Conservation (phyloP, 2,797 vertebrate species). For the Pantherophis vulpinus region DNA sequence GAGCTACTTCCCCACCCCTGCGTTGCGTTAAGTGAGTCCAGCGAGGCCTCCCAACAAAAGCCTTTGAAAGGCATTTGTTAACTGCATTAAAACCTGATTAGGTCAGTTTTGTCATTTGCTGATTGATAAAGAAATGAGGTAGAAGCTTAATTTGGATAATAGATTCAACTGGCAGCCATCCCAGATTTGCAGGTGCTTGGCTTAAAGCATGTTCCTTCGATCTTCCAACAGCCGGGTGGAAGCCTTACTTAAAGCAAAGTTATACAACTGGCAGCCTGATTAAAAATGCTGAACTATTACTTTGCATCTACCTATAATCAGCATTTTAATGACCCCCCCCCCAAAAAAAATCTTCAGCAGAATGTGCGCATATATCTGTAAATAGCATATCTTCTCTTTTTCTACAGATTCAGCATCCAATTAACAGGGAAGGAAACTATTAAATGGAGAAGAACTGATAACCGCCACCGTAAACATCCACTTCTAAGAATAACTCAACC, state of each 20-base stretch:
- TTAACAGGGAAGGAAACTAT: background rate
- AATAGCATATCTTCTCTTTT: background rate
- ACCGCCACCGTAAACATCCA: background rate
- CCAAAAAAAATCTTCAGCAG: background rate
- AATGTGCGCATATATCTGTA: background rate
- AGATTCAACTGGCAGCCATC: constrained; percentile 24
- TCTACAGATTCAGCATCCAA: background rate
- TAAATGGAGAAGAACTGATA: background rate
- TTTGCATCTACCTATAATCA: background rate
- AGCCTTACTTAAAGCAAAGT: background rate
- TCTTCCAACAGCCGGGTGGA: background rate
- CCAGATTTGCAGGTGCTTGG: constrained; percentile 25
- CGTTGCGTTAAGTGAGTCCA: background rate
- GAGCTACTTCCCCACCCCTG: background rate
- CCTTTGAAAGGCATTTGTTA: constrained; percentile 4
- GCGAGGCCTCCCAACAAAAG: background rate
- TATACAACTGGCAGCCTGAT: background rate
- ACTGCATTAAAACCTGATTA: constrained; percentile 9
- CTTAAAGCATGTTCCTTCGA: constrained; percentile 4
- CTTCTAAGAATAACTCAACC: background rate
- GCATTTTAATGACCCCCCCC: background rate
- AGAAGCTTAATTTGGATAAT: constrained; percentile 21
- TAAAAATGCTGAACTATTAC: background rate
- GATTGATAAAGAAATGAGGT: constrained; percentile 30
- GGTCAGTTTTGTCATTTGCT: constrained; percentile 23